Percentiles rank a stretch among this genome's conserved stretches.
Conservation (phyloP, 2,797 vertebrate genomes). For the Masticophis lateralis region DNA sequence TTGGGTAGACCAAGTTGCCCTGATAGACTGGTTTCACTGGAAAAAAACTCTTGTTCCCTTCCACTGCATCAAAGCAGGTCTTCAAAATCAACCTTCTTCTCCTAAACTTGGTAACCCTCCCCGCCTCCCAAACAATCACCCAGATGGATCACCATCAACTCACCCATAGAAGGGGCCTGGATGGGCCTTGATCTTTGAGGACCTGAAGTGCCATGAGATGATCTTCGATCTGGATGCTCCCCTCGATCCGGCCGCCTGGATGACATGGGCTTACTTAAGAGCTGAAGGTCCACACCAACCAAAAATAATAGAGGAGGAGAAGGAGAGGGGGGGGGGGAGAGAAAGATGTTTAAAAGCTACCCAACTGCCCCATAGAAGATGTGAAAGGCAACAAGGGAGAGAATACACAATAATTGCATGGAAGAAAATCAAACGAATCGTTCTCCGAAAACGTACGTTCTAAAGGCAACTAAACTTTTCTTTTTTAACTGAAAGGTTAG, state of each 20-base stretch:
- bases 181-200: slow-evolving; percentile 82
- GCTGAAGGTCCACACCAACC: slow-evolving; percentile 76
- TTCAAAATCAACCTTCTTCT: not conserved
- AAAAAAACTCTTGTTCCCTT: not conserved
- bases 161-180: slow-evolving; percentile 88
- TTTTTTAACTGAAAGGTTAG: slow-evolving; percentile 84
- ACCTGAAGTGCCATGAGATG: slow-evolving; percentile 76
- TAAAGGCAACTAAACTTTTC: slow-evolving; percentile 81
- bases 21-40: no score
- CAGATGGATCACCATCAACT: slow-evolving; percentile 72
- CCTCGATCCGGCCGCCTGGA: slow-evolving; percentile 79
- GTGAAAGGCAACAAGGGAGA: not conserved
- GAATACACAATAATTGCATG: not conserved
- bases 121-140: not conserved
- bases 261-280: slow-evolving; percentile 87
- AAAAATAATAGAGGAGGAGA: slow-evolving; percentile 9
- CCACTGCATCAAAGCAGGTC: not conserved
- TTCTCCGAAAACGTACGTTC: slow-evolving; percentile 65
- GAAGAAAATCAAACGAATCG: slow-evolving; percentile 50
- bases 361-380: not conserved
- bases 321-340: not conserved
- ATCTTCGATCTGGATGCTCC: slow-evolving; percentile 82
- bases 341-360: slow-evolving; percentile 25
- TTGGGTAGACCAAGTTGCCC: no score
- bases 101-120: not conserved